Base-by-base conservation (phyloP, 2,797 vertebrate species). In the Lacerta viridis region DNA sequence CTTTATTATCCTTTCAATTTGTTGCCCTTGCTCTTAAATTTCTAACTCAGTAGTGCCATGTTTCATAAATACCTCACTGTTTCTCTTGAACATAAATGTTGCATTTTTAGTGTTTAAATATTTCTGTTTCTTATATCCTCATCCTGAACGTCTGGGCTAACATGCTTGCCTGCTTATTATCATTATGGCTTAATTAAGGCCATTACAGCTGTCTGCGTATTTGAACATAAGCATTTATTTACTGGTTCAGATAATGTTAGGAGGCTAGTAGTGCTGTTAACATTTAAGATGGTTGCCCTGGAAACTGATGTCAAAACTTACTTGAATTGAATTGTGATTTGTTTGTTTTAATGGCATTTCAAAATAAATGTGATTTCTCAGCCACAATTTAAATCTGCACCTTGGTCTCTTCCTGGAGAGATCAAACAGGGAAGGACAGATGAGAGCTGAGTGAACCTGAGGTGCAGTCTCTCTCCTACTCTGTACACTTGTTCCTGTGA, bases 11-110 rank as follows among this genome's bases (percentile, higher is more conserved):
- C 27, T 66, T 81, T 75, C 17, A 88, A 66, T 6, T 29, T 29
- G 29, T 80, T 91, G 39, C 7, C 10, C 4, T 29, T 33, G 20
- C 33, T 92, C 87, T 68, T 89, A 23, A 82, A 9, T 86, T 25
- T 92, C 89, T 74, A 89, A 80, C n/a, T 85, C 85, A 2, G 74
- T 18, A 43, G 0, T 8, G 80, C 1, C 61, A 27, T 85, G 80
- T 80, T 79, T 4, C 3, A 2, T 66, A 3, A 2, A 77, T 91
- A 29, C 9, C 39, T 41, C 27, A n/a, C 5, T 11, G 27, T 6
- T 23, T 66, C 7, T 4, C 25, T 74, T 66, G 20, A 9, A 23
- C 17, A 23, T 64, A 29, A 68, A 78, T 20, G 29, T 50, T 66
- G 39, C 9, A 10, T 5, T 68, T 69, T 77, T 46, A 20, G 61